phyloP scores from a whole-genome alignment of 2,113 vertebrate species.

The Pseudorasbora parva region DNA sequence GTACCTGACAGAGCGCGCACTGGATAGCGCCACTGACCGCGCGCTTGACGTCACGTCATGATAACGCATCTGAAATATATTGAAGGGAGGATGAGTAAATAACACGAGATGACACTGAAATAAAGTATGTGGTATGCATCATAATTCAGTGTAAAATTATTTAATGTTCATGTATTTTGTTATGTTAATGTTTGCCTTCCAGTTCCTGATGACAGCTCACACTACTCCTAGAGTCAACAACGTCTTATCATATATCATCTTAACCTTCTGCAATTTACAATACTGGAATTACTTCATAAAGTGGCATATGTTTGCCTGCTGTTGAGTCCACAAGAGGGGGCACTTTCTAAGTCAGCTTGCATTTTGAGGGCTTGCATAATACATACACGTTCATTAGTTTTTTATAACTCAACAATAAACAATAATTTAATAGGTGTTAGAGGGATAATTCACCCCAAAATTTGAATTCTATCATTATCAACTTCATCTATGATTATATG shows the following conservation, averaged over 20 bases:
- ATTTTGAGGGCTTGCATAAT: too few species aligned
- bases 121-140: too few species aligned
- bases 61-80: background rate
- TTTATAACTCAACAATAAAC: too few species aligned
- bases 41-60: conserved; percentile 23
- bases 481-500: too few species aligned
- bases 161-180: background rate
- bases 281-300: background rate
- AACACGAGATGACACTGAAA: background rate
- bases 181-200: background rate
- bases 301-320: background rate
- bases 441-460: too few species aligned
- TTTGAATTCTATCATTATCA: too few species aligned
- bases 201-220: background rate
- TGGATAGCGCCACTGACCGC: conserved; percentile 8
- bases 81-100: background rate
- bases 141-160: background rate
- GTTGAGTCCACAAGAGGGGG: conserved; percentile 62
- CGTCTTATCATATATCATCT: background rate
- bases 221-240: background rate
- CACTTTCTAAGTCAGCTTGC: background rate
- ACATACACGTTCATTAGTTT: too few species aligned
- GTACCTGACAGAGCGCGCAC: background rate
- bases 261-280: background rate
- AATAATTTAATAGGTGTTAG: too few species aligned